These are phyloP conservation scores for Mythimna pallens DNA, from an alignment of 2,888 invertebrate species.

Conservation along the genomic window DNA sequence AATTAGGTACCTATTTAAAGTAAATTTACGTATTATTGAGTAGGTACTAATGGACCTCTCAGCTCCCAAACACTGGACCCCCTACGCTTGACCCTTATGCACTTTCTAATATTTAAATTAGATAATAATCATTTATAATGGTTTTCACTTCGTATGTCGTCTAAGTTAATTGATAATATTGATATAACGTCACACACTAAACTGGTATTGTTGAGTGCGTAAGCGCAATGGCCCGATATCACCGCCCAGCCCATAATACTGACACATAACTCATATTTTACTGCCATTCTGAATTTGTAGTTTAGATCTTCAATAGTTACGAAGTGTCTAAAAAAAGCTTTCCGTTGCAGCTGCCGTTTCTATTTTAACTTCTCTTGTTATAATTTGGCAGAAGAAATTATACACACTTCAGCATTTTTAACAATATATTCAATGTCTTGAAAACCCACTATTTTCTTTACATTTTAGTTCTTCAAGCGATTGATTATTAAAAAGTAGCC, in stretches of 20 bases:
- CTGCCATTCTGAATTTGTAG: conserved; percentile 21
- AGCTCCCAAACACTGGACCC: background rate
- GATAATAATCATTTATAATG: conserved; percentile 26
- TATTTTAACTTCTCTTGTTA: conserved; percentile 18
- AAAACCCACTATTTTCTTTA: background rate
- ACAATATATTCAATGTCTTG: background rate
- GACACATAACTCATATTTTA: conserved; percentile 29
- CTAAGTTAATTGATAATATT: conserved; percentile 42
- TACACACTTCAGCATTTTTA: background rate
- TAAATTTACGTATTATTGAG: conserved; percentile 4
- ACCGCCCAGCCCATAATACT: conserved; percentile 26
- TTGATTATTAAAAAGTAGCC: background rate
- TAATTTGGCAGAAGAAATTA: conserved; percentile 5
- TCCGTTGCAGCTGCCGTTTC: conserved; percentile 3
- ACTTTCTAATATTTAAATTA: conserved; percentile 62
- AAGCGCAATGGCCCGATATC: conserved; percentile 19
- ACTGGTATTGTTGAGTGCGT: conserved; percentile 23
- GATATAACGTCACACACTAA: conserved; percentile 33
- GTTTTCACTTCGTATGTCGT: conserved; percentile 45
- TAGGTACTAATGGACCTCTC: background rate
- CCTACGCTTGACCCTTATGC: conserved; percentile 32
- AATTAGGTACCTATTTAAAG: conserved; percentile 1
- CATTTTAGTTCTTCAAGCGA: background rate
- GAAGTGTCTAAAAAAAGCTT: conserved; percentile 15
- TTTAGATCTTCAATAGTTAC: conserved; percentile 11